phyloP scores from a whole-genome alignment of 2,888 invertebrate genomes.

The Scaptomyza parva region DNA sequence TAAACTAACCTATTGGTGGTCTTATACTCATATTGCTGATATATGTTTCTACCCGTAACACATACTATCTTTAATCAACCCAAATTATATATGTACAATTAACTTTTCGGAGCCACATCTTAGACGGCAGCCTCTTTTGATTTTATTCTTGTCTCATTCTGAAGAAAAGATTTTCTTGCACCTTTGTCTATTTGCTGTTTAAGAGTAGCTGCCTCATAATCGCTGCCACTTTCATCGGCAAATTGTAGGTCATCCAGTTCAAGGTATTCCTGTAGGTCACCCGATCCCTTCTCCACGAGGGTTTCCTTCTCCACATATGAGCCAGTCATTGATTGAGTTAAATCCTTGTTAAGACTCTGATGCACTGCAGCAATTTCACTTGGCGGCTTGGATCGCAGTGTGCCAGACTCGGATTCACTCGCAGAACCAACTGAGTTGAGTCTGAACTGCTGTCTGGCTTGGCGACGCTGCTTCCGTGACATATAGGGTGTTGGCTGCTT shows the following conservation, averaged over 20 bases:
- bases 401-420: slow-evolving; percentile 46
- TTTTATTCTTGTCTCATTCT: slow-evolving; percentile 27
- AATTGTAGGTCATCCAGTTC: slow-evolving; percentile 89
- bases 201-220: slow-evolving; percentile 66
- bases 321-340: slow-evolving; percentile 75
- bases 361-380: slow-evolving; percentile 57
- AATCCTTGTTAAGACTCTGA: slow-evolving; percentile 41
- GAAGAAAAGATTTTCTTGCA: slow-evolving; percentile 20
- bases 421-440: slow-evolving; percentile 56
- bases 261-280: slow-evolving; percentile 86
- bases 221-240: slow-evolving; percentile 87
- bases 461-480: slow-evolving; percentile 72
- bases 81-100: slow-evolving; percentile 45
- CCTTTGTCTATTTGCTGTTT: slow-evolving; percentile 39
- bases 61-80: slow-evolving; percentile 45
- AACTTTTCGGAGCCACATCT: background rate
- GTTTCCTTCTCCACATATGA: slow-evolving; percentile 88
- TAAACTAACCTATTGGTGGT: slow-evolving; percentile 62
- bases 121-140: slow-evolving; percentile 66
- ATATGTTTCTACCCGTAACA: slow-evolving; percentile 67
- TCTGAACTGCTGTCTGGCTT: slow-evolving; percentile 70
- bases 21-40: slow-evolving; percentile 55
- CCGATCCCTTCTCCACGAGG: slow-evolving; percentile 88
- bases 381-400: slow-evolving; percentile 26
- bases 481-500: slow-evolving; percentile 75